These are phyloP conservation scores for Sanderia malayensis DNA, from an alignment of 30 jellyfish, hydroid and myxozoan species.

Conservation along the genomic window DNA sequence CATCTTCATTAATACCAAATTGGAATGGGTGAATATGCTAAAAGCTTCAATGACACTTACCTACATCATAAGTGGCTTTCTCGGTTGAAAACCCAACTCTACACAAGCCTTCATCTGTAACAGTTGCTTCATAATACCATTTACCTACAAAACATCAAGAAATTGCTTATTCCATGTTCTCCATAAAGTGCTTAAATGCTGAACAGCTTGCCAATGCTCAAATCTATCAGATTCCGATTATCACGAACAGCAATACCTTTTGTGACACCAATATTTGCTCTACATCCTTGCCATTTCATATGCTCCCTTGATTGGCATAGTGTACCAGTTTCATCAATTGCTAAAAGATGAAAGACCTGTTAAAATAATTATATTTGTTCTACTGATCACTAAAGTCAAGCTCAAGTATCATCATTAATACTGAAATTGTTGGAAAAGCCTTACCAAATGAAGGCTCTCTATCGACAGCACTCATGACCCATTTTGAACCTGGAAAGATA, in stretches of 20 bases:
- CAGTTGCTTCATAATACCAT: slow-evolving; percentile 91
- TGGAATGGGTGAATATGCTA: too few species aligned
- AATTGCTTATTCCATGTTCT: too few species aligned
- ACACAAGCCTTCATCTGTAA: slow-evolving; percentile 97
- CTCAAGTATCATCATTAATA: too few species aligned
- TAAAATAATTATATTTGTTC: too few species aligned
- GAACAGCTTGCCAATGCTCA: too few species aligned
- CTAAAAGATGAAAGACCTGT: slow-evolving; percentile 37
- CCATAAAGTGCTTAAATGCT: too few species aligned
- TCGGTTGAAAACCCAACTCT: slow-evolving; percentile 97
- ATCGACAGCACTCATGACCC: slow-evolving; percentile 88
- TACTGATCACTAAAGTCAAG: too few species aligned
- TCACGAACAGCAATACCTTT: too few species aligned
- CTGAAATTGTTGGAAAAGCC: too few species aligned
- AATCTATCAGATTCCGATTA: too few species aligned
- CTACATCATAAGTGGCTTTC: slow-evolving; percentile 88
- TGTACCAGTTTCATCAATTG: slow-evolving; percentile 92
- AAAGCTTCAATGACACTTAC: too few species aligned
- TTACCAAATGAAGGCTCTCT: slow-evolving; percentile 93
- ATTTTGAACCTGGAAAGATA: slow-evolving; percentile 22
- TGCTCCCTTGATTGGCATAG: slow-evolving; percentile 95
- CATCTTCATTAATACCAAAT: too few species aligned
- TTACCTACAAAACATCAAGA: slow-evolving; percentile 49
- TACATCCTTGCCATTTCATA: slow-evolving; percentile 91
- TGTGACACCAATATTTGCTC: slow-evolving; percentile 85